Evolutionary conservation across 2,113 vertebrate genomes (phyloP).

Genomic region (Chamaea fasciata): DNA sequence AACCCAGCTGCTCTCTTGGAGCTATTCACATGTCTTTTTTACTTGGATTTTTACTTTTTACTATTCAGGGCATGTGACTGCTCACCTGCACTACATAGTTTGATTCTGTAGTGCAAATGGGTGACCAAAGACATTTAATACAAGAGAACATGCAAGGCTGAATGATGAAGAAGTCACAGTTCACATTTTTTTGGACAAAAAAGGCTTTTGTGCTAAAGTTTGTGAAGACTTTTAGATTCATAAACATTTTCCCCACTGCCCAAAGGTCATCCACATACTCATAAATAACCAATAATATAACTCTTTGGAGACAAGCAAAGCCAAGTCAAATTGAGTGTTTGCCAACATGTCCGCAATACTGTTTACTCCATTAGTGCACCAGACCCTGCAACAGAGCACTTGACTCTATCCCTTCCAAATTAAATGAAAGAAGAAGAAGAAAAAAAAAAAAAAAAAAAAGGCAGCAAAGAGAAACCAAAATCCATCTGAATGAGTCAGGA

Average conservation of each 20-base stretch:
- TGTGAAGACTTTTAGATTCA: constrained; percentile 20
- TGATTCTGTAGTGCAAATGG: background rate
- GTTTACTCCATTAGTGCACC: constrained; percentile 39
- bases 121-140: constrained; percentile 18
- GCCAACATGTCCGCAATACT: constrained; percentile 23
- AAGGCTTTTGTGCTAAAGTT: constrained; percentile 27
- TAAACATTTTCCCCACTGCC: constrained; percentile 46
- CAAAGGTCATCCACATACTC: constrained; percentile 44
- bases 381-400: background rate
- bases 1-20: background rate
- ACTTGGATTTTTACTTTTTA: background rate
- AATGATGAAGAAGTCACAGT: constrained; percentile 36
- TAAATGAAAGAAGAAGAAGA: background rate
- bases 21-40: background rate
- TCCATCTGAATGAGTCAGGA: constrained; percentile 14
- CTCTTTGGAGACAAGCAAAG: constrained; percentile 12
- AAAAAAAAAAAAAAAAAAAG: background rate
- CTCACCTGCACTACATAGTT: background rate
- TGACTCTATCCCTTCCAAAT: constrained; percentile 18
- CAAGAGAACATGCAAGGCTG: background rate
- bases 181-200: constrained; percentile 48
- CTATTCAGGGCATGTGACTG: background rate
- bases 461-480: background rate
- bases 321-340: constrained; percentile 51
- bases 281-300: constrained; percentile 56